Percentiles rank a stretch among this genome's conserved stretches.
Evolutionary conservation across 2,113 vertebrate species (phyloP).

Genomic region (Phylloscopus trochilus): DNA sequence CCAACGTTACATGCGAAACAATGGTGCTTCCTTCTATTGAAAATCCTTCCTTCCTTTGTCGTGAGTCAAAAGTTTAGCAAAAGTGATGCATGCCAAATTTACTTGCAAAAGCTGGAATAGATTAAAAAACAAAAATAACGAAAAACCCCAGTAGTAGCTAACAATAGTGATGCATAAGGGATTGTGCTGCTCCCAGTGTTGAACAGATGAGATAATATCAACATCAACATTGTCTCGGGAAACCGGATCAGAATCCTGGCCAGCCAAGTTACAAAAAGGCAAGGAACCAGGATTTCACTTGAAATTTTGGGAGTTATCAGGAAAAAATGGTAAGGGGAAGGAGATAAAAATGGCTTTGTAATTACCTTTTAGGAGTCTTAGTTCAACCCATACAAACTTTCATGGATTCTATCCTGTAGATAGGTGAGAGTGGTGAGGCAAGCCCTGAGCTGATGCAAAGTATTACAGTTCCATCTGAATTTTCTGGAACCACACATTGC

Average conservation of each 20-base stretch:
- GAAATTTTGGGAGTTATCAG: neutral
- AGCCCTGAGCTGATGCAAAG: neutral
- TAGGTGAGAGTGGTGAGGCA: neutral
- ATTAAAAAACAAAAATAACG: neutral
- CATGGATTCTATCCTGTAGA: neutral
- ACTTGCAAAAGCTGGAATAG: conserved; percentile 1
- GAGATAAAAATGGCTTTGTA: neutral
- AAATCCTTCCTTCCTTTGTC: conserved; percentile 67
- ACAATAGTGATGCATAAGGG: conserved; percentile 9
- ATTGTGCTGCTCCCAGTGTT: neutral
- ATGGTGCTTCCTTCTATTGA: conserved; percentile 63
- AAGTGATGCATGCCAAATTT: conserved; percentile 6
- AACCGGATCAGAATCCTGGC: neutral
- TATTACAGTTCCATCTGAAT: neutral
- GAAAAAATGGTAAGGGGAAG: neutral
- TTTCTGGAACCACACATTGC: neutral
- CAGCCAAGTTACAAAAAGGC: neutral
- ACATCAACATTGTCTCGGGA: neutral
- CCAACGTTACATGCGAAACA: conserved; percentile 21
- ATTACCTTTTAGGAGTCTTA: neutral
- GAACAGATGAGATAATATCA: conserved; percentile 14
- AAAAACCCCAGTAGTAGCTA: neutral
- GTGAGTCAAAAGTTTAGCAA: conserved; percentile 52
- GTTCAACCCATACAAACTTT: neutral
- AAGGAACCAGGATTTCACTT: neutral